These are phyloP conservation scores for Saccopteryx leptura DNA, from an alignment of 2,113 vertebrate species.

Conservation along the genomic window DNA sequence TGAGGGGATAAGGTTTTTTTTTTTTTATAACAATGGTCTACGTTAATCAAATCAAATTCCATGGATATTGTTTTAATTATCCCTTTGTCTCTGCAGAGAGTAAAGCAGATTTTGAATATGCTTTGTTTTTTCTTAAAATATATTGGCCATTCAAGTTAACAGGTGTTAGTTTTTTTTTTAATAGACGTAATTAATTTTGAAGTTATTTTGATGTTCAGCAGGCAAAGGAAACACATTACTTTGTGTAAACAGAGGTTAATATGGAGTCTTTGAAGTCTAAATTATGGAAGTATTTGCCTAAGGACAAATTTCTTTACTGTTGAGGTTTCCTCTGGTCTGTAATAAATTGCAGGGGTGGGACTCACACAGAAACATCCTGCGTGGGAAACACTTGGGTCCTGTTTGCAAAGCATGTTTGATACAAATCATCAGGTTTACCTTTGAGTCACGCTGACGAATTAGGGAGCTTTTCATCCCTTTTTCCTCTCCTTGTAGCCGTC, in stretches of 20 bases:
- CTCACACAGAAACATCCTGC: background rate
- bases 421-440: constrained; percentile 45
- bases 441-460: background rate
- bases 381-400: constrained; percentile 16
- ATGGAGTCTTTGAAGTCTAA: constrained; percentile 78
- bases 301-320: constrained; percentile 76
- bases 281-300: constrained; percentile 74
- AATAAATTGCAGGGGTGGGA: constrained; percentile 68
- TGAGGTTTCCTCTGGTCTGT: constrained; percentile 78
- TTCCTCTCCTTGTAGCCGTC: background rate
- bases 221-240: constrained; percentile 71
- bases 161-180: background rate
- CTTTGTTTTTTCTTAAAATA: background rate
- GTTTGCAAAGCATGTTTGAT: constrained; percentile 25
- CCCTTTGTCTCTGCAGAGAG: background rate
- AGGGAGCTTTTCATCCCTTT: constrained; percentile 19
- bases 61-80: background rate
- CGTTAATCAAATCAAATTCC: constrained; percentile 34
- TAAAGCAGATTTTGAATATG: constrained; percentile 30
- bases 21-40: background rate
- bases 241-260: constrained; percentile 80
- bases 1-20: background rate
- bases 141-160: constrained; percentile 62
- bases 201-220: constrained; percentile 61
- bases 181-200: constrained; percentile 67